phyloP scores from a whole-genome alignment of 2,113 vertebrate species.

The Apaloderma vittatum region DNA sequence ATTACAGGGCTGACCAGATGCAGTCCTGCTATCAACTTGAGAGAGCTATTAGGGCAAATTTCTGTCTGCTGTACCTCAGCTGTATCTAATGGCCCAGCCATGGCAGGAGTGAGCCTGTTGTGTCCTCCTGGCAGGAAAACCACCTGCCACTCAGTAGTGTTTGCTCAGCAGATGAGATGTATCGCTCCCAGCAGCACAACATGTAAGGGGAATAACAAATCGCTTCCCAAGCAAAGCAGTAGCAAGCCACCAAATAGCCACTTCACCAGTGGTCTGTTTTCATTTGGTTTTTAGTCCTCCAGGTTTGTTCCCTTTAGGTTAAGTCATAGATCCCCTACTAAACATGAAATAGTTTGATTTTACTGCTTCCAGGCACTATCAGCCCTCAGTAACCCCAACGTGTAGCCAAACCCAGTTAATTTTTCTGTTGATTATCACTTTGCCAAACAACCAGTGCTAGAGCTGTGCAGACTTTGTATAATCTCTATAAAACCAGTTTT shows the following conservation, averaged over 20 bases:
- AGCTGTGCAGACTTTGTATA: background rate
- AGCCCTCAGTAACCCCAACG: background rate
- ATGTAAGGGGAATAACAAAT: background rate
- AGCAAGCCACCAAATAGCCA: background rate
- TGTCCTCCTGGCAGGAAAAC: fast-evolving
- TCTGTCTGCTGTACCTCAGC: background rate
- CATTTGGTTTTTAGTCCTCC: background rate
- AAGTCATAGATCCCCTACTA: background rate
- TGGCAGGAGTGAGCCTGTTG: fast-evolving
- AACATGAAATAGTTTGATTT: background rate
- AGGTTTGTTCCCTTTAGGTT: background rate
- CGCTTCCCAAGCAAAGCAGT: background rate
- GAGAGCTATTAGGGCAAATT: background rate
- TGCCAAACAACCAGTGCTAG: slow-evolving; percentile 6
- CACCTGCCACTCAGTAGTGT: background rate
- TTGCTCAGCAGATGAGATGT: background rate
- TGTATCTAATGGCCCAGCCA: background rate
- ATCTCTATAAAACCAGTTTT: background rate
- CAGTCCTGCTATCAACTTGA: background rate
- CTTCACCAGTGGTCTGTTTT: background rate
- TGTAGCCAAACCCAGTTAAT: background rate
- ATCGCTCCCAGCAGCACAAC: background rate
- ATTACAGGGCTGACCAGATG: background rate
- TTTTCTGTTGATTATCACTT: slow-evolving; percentile 7
- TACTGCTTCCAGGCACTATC: background rate